Percentiles rank a stretch among this genome's conserved stretches.
phyloP scores from a whole-genome alignment of 2,113 vertebrate genomes.

The Ailurus styani region DNA sequence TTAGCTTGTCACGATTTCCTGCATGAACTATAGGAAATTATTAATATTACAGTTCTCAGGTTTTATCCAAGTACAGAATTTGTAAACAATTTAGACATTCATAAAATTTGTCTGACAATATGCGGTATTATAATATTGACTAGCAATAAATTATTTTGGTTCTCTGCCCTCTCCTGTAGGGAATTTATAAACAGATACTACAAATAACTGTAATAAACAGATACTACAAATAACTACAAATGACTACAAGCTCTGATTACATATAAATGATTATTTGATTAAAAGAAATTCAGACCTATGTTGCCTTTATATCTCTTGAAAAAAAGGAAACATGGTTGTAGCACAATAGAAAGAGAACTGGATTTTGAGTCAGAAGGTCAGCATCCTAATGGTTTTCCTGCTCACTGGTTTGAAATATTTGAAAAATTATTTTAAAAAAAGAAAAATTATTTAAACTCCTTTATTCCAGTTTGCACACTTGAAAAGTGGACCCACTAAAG shows the following conservation, averaged over 20 bases:
- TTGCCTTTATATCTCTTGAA: background rate
- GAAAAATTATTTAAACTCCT: background rate
- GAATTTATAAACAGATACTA: background rate
- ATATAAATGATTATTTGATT: background rate
- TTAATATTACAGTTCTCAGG: background rate
- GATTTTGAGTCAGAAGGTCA: background rate
- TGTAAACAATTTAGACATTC: background rate
- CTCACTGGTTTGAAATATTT: background rate
- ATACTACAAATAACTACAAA: too few species aligned
- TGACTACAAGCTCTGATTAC: background rate
- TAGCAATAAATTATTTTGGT: background rate
- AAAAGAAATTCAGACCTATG: background rate
- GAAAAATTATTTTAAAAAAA: background rate
- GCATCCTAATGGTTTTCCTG: background rate
- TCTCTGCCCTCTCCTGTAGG: background rate
- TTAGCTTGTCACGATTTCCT: conserved; percentile 1
- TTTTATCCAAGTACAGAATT: background rate
- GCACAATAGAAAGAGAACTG: background rate
- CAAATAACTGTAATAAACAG: too few species aligned
- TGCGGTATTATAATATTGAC: background rate
- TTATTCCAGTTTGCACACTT: background rate
- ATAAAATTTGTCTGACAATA: background rate
- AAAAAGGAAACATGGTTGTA: background rate
- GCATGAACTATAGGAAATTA: background rate
- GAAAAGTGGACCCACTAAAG: background rate